These are phyloP conservation scores for Harpagus bidentatus DNA, from an alignment of 2,113 vertebrate genomes.

Conservation along the genomic window DNA sequence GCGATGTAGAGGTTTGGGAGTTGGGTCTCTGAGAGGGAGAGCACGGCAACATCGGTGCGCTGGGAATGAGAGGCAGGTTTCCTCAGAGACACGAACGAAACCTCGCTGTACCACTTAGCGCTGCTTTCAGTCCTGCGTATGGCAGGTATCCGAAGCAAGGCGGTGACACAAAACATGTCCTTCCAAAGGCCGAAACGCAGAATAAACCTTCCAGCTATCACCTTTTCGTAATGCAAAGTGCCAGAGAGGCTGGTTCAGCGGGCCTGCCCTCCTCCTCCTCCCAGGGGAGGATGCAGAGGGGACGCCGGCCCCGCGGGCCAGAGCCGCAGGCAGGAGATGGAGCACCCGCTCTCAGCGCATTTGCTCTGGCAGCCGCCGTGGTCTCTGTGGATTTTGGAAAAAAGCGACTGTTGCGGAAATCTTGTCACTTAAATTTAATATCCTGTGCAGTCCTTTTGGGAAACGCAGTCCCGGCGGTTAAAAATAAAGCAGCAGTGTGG, in stretches of 20 bases:
- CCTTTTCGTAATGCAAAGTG: neutral
- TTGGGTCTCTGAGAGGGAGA: neutral
- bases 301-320: too few species aligned
- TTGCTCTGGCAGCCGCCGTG: neutral
- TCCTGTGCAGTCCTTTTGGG: neutral
- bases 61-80: neutral
- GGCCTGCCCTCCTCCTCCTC: neutral
- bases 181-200: neutral
- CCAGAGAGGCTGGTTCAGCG: neutral
- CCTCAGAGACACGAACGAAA: neutral
- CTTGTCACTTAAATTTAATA: neutral
- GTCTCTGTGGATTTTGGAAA: neutral
- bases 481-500: constrained; percentile 11
- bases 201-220: neutral
- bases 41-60: neutral
- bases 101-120: neutral
- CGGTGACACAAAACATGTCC: neutral
- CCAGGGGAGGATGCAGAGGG: neutral
- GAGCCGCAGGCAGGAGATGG: neutral
- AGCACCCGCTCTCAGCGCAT: fast-evolving
- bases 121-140: neutral
- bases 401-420: neutral
- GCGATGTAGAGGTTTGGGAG: neutral
- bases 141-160: neutral
- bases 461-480: neutral